Conservation (phyloP, 2,888 invertebrate genomes). For the Spialia ferax region DNA sequence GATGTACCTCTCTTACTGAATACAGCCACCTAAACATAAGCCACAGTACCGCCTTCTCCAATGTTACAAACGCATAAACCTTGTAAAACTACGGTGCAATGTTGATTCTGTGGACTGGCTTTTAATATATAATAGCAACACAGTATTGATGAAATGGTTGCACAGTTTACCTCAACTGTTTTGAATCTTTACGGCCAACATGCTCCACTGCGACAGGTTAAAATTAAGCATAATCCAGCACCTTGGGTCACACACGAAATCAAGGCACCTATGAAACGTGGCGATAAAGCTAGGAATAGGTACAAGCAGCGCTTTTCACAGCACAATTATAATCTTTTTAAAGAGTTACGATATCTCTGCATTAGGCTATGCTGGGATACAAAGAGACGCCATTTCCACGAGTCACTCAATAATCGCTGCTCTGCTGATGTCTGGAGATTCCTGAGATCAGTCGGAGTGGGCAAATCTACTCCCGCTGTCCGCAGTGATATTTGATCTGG, state of each 20-base stretch:
- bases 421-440: conserved; percentile 7
- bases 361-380: neutral
- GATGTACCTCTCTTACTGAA: neutral
- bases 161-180: neutral
- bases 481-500: neutral
- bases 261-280: neutral
- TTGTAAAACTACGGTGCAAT: neutral
- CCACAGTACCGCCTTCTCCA: neutral
- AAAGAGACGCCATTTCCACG: conserved; percentile 5
- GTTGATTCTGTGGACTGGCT: neutral
- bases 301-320: neutral
- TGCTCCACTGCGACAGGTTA: conserved; percentile 18
- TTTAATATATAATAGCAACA: neutral
- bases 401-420: neutral
- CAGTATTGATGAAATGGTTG: neutral
- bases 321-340: neutral
- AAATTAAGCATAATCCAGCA: conserved; percentile 28
- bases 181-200: conserved; percentile 3
- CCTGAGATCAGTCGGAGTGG: neutral
- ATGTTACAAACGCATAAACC: neutral
- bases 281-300: neutral
- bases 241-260: conserved; percentile 9
- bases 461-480: neutral
- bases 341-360: neutral
- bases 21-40: neutral